Base-by-base conservation (phyloP, 53 echinoderm and acorn worm species). In the Apostichopus leukothele region DNA sequence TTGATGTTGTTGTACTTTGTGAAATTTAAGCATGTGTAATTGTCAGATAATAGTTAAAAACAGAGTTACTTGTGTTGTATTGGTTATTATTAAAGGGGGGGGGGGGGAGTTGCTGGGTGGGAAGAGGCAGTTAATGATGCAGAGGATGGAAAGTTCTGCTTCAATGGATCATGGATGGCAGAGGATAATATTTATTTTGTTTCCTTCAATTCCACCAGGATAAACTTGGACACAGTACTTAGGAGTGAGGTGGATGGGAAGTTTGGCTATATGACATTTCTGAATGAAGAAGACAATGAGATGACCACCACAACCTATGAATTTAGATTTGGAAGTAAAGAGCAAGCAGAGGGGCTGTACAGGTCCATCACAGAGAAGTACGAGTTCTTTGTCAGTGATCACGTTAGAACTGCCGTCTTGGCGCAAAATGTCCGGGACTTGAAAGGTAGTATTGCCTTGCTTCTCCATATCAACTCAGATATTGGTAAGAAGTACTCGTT, bases 401-500 rank as follows among this genome's bases (percentile, higher is more conserved):
- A 96, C 27, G 99, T 99, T 16, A 92, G 93, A 51, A 89, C 93
- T 51, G 91, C 93, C 73, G 96, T 99, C 75, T 79, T 91, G 73
- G 89, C 92, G 8, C 93, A 96, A 84, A 96, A 90, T 83, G 94
- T 94, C 18, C 79, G 99, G 50, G 99, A 96, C 80, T 92, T 99
- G 14, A 92, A 88, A 73, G 99, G 99, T 8, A 99, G 94, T 53
- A 92, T 99, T 51, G 93, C 91, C 21, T 95, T 96, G 13, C 89
- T 99, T 39, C 92, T 99, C 79, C 96, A 96, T 22, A 91, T 94
- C 68, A 96, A 99, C 66, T 92, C 99, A 5, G 94, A 93, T 60
- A 81, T 91, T 53, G 99, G 96, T 51, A 99, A 99, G 93, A 94
- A 84, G 90, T 99, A 94, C 76, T 92, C 93, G 61, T 99, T 99